Percentiles rank a stretch among this genome's conserved stretches.
phyloP scores from a whole-genome alignment of 2,113 vertebrate genomes.

The Mellivora capensis region DNA sequence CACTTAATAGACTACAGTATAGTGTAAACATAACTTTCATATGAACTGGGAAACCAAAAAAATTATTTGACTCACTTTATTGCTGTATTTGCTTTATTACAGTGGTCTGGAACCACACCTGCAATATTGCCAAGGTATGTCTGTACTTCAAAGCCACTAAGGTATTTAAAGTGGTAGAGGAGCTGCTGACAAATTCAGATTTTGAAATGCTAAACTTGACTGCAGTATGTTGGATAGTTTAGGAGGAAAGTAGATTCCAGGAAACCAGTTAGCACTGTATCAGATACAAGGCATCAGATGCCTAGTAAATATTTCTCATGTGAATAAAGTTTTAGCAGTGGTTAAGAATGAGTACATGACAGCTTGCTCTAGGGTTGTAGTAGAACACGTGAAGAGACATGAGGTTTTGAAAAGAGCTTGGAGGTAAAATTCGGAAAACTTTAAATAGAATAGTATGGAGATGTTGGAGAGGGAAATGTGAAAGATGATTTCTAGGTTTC shows the following conservation, averaged over 20 bases:
- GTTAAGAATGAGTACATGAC: background rate
- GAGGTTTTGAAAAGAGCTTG: background rate
- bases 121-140: background rate
- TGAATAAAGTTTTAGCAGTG: background rate
- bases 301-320: background rate
- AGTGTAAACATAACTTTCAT: background rate
- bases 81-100: background rate
- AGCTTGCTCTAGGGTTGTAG: background rate
- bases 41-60: background rate
- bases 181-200: background rate
- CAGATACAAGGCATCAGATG: background rate
- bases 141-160: background rate
- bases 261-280: background rate
- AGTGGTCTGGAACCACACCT: background rate
- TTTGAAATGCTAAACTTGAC: slow-evolving; percentile 1
- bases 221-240: background rate
- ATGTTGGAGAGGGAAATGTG: background rate
- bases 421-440: background rate
- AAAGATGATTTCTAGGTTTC: background rate
- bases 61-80: background rate
- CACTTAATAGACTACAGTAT: background rate
- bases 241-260: background rate
- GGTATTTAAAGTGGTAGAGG: background rate
- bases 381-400: background rate
- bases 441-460: background rate